Base-by-base conservation (phyloP, 2,888 invertebrate genomes). In the Silvanus unidentatus region DNA sequence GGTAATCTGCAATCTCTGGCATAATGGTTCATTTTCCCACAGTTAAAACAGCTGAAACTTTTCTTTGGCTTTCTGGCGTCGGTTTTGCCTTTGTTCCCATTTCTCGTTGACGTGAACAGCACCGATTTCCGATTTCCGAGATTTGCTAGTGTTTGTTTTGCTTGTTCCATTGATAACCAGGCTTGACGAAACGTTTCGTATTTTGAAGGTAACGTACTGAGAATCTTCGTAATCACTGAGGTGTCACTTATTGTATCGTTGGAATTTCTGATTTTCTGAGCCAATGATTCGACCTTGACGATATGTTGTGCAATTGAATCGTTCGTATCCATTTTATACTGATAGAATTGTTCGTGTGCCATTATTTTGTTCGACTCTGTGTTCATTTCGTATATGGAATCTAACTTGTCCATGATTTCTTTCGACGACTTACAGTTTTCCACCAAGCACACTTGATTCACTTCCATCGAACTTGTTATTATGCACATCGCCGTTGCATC, bases 291-390 rank as follows among this genome's bases (percentile, higher is more conserved):
- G n/a, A 32, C 11, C 13, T 9, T 32, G 4, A n/a, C n/a, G 32
- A 32, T 32, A 32, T 32, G 32, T 9, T 32, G 32, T 12, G 32
- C 32, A n/a, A 32, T 9, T 5, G 32, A 32, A 12, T 32, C 32
- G n/a, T n/a, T 32, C 13, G 32, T 4, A 8, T 32, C 37, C 53
- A 57, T 58, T 43, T 53, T 57, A 29, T 58, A 59, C 27, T 57
- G 45, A 16, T 58, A 43, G 30, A 59, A 58, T 13, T 37, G 34
- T 41, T 58, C 54, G 9, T 60, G 55, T 2, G 47, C 39, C 10
- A 59, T 12, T 55, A 60, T 59, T 40, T 59, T 59, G 37, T 55
- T 59, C 0, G 45, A 38, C 44, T 54, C 56, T 1, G 52, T 47
- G 39, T 54, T 57, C 28, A 44, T 43, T 14, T 43, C 14, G 29